Evolutionary conservation across 2,888 invertebrate genomes (phyloP).

Genomic region (Formica aserva): DNA sequence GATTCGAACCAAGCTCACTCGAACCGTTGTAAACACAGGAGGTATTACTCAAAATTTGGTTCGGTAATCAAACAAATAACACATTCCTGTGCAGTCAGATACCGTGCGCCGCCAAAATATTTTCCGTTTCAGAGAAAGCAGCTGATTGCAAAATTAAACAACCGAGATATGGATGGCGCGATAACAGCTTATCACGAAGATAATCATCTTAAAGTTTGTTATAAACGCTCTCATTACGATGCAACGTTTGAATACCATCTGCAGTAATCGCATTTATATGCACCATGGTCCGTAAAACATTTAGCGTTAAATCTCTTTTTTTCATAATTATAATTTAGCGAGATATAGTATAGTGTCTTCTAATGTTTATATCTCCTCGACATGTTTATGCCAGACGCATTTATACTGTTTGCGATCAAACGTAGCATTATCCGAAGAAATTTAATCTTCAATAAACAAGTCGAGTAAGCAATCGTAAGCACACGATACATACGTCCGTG

Average conservation of each 20-base stretch:
- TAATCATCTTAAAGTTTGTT: constrained; percentile 34
- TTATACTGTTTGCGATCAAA: background rate
- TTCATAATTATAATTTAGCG: constrained; percentile 20
- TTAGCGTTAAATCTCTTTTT: background rate
- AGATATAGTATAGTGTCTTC: background rate
- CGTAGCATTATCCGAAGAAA: background rate
- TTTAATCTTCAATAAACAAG: background rate
- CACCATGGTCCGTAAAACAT: background rate
- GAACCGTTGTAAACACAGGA: background rate
- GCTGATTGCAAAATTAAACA: constrained; percentile 46
- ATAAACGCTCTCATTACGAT: constrained; percentile 1
- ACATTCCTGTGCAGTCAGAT: constrained; percentile 21
- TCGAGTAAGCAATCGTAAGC: constrained; percentile 6
- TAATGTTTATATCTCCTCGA: background rate
- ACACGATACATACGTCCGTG: background rate
- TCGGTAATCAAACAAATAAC: constrained; percentile 30
- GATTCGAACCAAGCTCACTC: constrained; percentile 3
- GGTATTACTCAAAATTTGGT: constrained; percentile 22
- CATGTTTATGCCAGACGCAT: background rate
- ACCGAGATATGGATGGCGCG: background rate
- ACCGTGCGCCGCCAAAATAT: constrained; percentile 8
- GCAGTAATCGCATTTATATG: constrained; percentile 5
- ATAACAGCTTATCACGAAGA: constrained; percentile 47
- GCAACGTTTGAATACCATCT: background rate
- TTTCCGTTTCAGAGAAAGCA: constrained; percentile 19